Base-by-base conservation (phyloP, 2,888 invertebrate genomes). In the Lypha dubia region DNA sequence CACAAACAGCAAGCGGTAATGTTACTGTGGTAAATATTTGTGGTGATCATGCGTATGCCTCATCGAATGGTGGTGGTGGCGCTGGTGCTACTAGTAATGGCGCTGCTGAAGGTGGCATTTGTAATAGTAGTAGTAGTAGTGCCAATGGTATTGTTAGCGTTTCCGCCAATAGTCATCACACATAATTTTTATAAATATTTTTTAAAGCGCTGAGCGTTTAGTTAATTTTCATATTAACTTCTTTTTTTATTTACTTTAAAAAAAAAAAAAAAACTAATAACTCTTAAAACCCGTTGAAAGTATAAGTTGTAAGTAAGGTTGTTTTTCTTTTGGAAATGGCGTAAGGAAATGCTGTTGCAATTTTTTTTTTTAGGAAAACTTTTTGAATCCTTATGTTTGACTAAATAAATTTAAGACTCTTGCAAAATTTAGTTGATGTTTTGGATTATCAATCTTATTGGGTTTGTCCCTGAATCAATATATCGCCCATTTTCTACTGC, bases 21-120 rank as follows among this genome's bases (percentile, higher is more conserved):
- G 81, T 84, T 15, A 84, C 84, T 1, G 84, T 84, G 44, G 84
- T 84, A 20, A 84, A 84, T 68, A 84, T 84, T 44, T 81, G 74
- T 11, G 62, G 77, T 2, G 81, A 81, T 32, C 73, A 76, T 73
- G 67, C 60, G 24, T 79, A 81, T 67, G 75, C 70, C 15, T 53
- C 77, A 3, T 71, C 77, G 0, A 79, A 74, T 71, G 65, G 74
- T 44, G 35, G 74, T n/a, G 35, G 74, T n/a, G 44, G 46, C 0
- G 24, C 15, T 44, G 65, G 79, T 63, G 74, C 74, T 28, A 63
- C 74, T 32, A 68, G 65, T 46, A 71, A 38, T 46, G 75, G 71
- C 13, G 80, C 80, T 71, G 75, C 65, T 15, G 80, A 60, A 13
- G 71, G 67, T 58, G 62, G 51, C 28, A 35, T 73, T 46, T 53